Conservation (phyloP, 2,888 invertebrate species). For the Alcis repandata region DNA sequence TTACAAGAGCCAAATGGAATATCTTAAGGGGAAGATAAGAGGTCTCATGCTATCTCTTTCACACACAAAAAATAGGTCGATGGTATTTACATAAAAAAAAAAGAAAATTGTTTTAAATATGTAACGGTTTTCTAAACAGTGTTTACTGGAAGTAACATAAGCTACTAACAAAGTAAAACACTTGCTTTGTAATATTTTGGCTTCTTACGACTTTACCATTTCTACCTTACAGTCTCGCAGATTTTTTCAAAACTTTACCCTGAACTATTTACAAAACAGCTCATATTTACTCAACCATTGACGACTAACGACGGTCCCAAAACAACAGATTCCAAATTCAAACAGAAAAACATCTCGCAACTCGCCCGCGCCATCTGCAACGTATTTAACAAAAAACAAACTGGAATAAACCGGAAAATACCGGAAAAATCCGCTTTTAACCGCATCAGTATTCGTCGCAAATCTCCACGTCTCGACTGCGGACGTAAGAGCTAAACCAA, state of each 20-base stretch:
- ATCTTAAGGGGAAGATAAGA: background rate
- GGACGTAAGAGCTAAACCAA: conserved; percentile 6
- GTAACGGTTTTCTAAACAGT: too few relatives aligned
- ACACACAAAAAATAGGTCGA: too few relatives aligned
- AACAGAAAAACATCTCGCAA: conserved; percentile 8
- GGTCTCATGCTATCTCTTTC: too few relatives aligned
- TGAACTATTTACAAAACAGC: background rate
- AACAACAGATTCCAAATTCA: conserved; percentile 9
- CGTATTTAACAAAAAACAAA: conserved; percentile 9
- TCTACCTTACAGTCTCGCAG: background rate
- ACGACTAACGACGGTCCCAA: background rate
- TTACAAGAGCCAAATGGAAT: background rate
- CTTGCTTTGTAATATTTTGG: too few relatives aligned
- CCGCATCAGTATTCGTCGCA: conserved; percentile 27
- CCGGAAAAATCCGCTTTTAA: conserved; percentile 16
- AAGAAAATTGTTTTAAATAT: too few relatives aligned
- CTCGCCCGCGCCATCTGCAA: conserved; percentile 3
- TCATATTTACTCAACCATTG: background rate
- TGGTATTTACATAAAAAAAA: too few relatives aligned
- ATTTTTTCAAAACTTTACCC: background rate
- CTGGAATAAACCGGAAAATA: conserved; percentile 9
- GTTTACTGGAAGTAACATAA: too few relatives aligned
- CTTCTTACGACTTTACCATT: too few relatives aligned
- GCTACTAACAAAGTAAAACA: too few relatives aligned
- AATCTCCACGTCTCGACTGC: conserved; percentile 15